A percentile compares a stretch with the other conserved stretches of the same genome.
Evolutionary conservation across 2,888 invertebrate genomes (phyloP).

Genomic region (Poecilobothrus nobilitatus): DNA sequence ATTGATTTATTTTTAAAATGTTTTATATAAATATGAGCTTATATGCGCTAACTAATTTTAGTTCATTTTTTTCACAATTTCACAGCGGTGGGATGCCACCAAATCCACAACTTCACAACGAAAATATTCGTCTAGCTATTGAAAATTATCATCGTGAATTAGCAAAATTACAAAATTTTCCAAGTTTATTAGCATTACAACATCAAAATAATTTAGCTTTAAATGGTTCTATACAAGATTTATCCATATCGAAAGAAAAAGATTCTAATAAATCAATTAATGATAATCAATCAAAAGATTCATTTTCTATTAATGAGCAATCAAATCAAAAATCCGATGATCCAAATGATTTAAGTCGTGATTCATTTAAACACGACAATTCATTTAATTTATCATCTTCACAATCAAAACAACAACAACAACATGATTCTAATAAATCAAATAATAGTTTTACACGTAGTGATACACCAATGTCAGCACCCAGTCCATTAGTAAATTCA

Average conservation of each 20-base stretch:
- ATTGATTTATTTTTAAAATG: conserved; percentile 19
- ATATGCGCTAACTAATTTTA: conserved; percentile 42
- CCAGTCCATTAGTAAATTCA: conserved; percentile 75
- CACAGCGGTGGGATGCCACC: conserved; percentile 54
- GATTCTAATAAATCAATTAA: conserved; percentile 32
- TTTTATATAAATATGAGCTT: conserved; percentile 10
- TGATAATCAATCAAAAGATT: conserved; percentile 25
- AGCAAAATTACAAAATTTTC: conserved; percentile 63
- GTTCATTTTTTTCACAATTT: conserved; percentile 77
- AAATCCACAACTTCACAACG: conserved; percentile 49
- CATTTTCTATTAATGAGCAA: conserved; percentile 41
- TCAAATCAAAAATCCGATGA: conserved; percentile 63
- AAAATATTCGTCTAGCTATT: conserved; percentile 80
- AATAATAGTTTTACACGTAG: conserved; percentile 19
- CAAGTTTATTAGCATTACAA: conserved; percentile 65
- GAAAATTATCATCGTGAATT: conserved; percentile 91
- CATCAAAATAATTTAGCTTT: conserved; percentile 51
- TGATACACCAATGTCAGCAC: conserved; percentile 62
- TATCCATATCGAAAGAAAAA: conserved; percentile 74
- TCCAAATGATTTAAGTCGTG: conserved; percentile 33
- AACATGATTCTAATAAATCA: conserved; percentile 40
- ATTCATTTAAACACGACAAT: conserved; percentile 44
- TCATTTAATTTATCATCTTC: conserved; percentile 84
- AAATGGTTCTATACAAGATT: conserved; percentile 64
- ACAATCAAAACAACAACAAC: conserved; percentile 75